Evolutionary conservation across 30 jellyfish, hydroid and myxozoan species (phyloP).

Genomic region (Hydractinia symbiolongicarpus): DNA sequence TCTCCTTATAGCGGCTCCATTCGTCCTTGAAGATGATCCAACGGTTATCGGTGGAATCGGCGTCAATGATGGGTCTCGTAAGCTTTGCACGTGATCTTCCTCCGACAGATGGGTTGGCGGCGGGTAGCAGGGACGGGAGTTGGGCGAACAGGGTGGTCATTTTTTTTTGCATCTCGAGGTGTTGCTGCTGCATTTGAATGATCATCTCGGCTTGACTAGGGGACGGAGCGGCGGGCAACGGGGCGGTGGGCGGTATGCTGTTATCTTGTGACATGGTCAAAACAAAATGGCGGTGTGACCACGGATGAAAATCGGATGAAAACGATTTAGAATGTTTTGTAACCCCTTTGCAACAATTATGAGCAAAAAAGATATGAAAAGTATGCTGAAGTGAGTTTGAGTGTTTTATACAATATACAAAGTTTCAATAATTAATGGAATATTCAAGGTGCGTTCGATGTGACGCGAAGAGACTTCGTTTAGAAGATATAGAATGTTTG

Average conservation of each 20-base stretch:
- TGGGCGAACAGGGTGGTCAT: constrained; percentile 9
- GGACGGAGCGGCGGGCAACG: background rate
- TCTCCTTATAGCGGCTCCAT: constrained; percentile 31
- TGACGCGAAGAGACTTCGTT: background rate
- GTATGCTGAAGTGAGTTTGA: background rate
- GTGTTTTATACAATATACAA: no score
- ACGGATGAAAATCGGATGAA: no score
- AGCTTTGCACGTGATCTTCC: no score
- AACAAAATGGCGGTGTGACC: constrained; percentile 7
- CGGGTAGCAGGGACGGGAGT: background rate
- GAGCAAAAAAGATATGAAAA: no score
- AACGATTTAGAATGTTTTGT: no score
- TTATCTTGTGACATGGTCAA: background rate
- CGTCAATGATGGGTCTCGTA: constrained; percentile 10
- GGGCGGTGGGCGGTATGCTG: background rate
- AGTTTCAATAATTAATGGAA: no score
- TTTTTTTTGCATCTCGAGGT: constrained; percentile 24
- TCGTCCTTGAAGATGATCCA: constrained; percentile 35
- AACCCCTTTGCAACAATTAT: no score
- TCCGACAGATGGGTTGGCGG: background rate
- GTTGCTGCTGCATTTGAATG: no score
- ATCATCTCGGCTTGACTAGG: no score
- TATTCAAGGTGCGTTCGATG: background rate
- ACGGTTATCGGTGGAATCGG: constrained; percentile 5
- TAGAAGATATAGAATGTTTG: background rate